Evolutionary conservation across 2,888 invertebrate genomes (phyloP).

Genomic region (Phymatocera aterrima): DNA sequence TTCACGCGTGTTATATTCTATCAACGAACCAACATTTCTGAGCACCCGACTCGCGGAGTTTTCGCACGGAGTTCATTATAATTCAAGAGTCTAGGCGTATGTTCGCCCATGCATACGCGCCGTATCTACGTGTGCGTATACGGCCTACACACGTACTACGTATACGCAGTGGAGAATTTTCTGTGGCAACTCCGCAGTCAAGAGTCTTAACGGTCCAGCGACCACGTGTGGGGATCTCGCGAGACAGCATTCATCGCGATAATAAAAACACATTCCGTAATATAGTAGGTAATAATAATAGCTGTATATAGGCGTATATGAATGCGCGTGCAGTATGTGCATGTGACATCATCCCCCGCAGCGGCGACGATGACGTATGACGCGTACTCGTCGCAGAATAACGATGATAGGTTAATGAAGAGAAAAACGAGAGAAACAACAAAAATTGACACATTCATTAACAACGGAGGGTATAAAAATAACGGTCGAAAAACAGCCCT

Average conservation of each 20-base stretch:
- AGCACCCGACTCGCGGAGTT: too few species aligned
- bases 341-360: not conserved
- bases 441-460: not conserved
- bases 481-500: too few species aligned
- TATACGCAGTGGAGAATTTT: not conserved
- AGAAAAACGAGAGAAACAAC: not conserved
- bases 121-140: not conserved
- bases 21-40: too few species aligned
- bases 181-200: too few species aligned
- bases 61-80: conserved; percentile 37
- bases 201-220: conserved; percentile 32
- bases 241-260: conserved; percentile 28
- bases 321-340: too few species aligned
- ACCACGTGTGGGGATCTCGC: conserved; percentile 18
- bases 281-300: conserved; percentile 18
- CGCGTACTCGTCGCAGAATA: not conserved
- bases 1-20: too few species aligned
- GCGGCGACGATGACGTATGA: not conserved
- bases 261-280: conserved; percentile 29
- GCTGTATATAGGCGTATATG: too few species aligned
- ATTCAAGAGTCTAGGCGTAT: conserved; percentile 26
- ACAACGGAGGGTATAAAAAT: too few species aligned
- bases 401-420: not conserved
- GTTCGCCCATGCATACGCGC: conserved; percentile 5
- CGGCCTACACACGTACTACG: not conserved